These are phyloP conservation scores for Saturnia japonica DNA, from an alignment of 2,888 invertebrate genomes.

Conservation along the genomic window DNA sequence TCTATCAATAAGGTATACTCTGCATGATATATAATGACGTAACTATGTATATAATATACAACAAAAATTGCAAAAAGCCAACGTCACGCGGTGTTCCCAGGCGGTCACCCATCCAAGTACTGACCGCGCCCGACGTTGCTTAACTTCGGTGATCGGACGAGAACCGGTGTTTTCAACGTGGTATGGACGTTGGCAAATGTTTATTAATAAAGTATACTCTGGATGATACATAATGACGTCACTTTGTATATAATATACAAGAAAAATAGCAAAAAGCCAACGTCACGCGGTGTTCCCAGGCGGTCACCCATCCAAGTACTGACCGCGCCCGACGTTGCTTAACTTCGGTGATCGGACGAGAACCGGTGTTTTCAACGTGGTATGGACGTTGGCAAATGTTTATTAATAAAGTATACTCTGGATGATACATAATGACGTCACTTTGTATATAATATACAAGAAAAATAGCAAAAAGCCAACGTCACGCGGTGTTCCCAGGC, in stretches of 20 bases:
- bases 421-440: background rate
- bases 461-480: slow-evolving; percentile 43
- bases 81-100: slow-evolving; percentile 60
- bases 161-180: background rate
- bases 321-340: slow-evolving; percentile 77
- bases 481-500: slow-evolving; percentile 60
- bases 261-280: slow-evolving; percentile 51
- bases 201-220: background rate
- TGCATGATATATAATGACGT: no score
- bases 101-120: slow-evolving; percentile 79
- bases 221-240: background rate
- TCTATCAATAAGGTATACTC: no score
- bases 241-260: background rate
- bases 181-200: background rate
- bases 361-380: background rate
- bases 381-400: background rate
- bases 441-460: background rate
- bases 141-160: slow-evolving; percentile 63
- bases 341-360: slow-evolving; percentile 60
- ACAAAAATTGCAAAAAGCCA: slow-evolving; percentile 54
- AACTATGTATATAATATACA: no score
- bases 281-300: slow-evolving; percentile 61
- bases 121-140: slow-evolving; percentile 77
- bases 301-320: slow-evolving; percentile 79
- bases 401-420: background rate